These are phyloP conservation scores for Cisticola juncidis DNA, from an alignment of 2,113 vertebrate species.

Conservation along the genomic window DNA sequence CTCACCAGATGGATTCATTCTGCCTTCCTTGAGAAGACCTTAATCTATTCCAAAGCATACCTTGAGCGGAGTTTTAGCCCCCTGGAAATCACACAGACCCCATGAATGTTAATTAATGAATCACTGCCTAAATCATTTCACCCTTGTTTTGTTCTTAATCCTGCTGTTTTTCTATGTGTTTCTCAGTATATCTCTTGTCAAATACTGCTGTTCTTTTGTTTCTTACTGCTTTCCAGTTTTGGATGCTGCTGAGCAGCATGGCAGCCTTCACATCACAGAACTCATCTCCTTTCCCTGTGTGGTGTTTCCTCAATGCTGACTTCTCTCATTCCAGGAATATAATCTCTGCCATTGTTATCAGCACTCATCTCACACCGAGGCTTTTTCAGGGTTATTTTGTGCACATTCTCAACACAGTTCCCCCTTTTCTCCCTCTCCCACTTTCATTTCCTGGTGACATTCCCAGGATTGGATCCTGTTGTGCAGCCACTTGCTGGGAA, in stretches of 20 bases:
- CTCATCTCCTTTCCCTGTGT: not conserved
- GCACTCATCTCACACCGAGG: not conserved
- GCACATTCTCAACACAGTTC: not conserved
- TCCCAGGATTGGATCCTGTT: not conserved
- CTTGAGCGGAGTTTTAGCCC: not conserved
- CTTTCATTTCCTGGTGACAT: not conserved
- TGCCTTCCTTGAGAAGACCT: not conserved
- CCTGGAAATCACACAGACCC: not conserved
- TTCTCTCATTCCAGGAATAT: not conserved
- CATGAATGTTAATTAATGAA: not conserved
- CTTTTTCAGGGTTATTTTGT: not conserved
- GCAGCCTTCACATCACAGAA: not conserved
- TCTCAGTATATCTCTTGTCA: not conserved
- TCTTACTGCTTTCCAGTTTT: not conserved
- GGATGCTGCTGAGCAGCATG: not conserved
- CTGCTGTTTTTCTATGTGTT: not conserved
- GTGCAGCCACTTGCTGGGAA: slow-evolving; percentile 2
- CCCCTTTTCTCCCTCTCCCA: not conserved
- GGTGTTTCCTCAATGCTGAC: not conserved
- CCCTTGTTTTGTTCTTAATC: not conserved
- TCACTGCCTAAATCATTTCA: not conserved
- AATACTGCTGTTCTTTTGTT: not conserved
- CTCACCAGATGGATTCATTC: not conserved
- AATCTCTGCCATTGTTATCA: not conserved
- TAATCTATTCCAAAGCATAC: not conserved